Base-by-base conservation (phyloP, 1,140 invertebrate species). In the Chironomus striatipennis region DNA sequence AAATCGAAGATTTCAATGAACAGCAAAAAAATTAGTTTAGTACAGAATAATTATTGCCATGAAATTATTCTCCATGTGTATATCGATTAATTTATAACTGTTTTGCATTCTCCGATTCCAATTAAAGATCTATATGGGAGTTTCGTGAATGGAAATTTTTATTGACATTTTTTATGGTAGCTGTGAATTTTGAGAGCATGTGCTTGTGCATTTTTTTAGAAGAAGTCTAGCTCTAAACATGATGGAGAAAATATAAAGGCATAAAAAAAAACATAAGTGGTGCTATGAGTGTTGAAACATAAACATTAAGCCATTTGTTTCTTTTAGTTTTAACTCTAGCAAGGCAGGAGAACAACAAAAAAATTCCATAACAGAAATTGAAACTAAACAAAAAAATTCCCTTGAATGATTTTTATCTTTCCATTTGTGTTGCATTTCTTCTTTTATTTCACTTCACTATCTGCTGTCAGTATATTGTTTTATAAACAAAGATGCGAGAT, bases 391-490 rank as follows among this genome's bases (percentile, higher is more conserved):
- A 34, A 34, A n/a, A 57, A 57, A 57, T 57, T 57, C n/a, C 47
- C 47, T 57, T 57, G 47, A 57, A 57, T n/a, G 47, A 57, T 57
- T 57, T 57, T 57, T 57, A 57, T 57, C 47, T 57, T n/a, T 57
- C n/a, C n/a, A 47, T 47, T 12, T 57, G n/a, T 57, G 47, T 57
- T 57, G 47, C 47, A 57, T 57, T 57, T 57, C 47, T n/a, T n/a
- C 12, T 57, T 57, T n/a, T n/a, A 57, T 57, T 57, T 57, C 47
- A 34, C 24, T 34, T 34, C 5, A 34, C 24, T 34, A 34, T 57
- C 47, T 57, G 12, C n/a, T n/a, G 12, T n/a, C 47, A 57, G 47
- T 15, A 57, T 34, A 34, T 57, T 57, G n/a, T 12, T 5, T 57
- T 57, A 57, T 57, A 57, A 57, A 57, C 47, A 57, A 12, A 57